Conservation (phyloP, 64 coral and sea anemone species). For the Anthopleura sola region DNA sequence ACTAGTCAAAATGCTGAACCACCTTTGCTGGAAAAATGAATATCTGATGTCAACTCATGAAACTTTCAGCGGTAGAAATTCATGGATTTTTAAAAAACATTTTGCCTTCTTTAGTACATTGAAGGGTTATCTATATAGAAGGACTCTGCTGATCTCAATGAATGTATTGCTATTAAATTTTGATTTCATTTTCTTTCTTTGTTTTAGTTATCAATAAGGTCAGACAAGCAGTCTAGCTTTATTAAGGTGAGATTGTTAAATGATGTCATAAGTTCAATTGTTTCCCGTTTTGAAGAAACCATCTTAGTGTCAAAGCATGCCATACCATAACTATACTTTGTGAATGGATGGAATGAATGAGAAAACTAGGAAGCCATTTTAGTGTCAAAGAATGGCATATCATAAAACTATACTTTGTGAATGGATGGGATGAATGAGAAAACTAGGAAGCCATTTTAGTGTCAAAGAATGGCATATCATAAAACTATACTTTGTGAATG, state of each 20-base stretch:
- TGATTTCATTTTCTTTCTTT: not conserved
- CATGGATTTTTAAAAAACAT: no score
- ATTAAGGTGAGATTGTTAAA: constrained; percentile 7
- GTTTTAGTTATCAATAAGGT: not conserved
- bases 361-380: not conserved
- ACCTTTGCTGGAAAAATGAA: no score
- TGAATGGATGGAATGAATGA: no score
- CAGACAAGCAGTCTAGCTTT: constrained; percentile 13
- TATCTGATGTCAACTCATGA: no score
- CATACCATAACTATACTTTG: not conserved
- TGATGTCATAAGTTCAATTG: no score
- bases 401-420: no score
- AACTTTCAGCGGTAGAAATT: no score
- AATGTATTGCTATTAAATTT: not conserved
- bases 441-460: not conserved
- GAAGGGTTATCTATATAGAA: not conserved
- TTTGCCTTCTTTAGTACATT: no score
- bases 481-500: not conserved
- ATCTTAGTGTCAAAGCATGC: not conserved
- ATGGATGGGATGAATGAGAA: not conserved
- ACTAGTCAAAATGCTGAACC: no score
- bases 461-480: not conserved
- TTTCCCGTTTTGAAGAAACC: not conserved
- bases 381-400: no score
- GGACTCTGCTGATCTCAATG: not conserved